A percentile compares a stretch with the other conserved stretches of the same genome.
phyloP scores from a whole-genome alignment of 2,113 vertebrate species.

The Dendrocopos noguchii region DNA sequence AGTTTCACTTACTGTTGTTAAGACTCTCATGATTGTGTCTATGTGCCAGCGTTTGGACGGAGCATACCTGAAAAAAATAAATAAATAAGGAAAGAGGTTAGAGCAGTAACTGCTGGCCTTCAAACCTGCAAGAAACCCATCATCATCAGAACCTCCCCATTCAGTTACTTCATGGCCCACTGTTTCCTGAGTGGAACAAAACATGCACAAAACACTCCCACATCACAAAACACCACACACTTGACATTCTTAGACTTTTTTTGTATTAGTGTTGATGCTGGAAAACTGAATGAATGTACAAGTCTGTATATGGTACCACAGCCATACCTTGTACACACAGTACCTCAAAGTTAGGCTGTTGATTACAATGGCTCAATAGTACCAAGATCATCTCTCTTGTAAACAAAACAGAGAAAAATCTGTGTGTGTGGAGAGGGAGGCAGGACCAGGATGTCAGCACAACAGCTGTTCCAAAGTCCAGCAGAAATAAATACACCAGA shows the following conservation, averaged over 20 bases:
- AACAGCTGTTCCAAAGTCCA: not conserved
- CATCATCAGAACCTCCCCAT: not conserved
- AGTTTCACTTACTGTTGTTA: conserved; percentile 89
- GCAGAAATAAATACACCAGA: not conserved
- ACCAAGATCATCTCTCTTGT: not conserved
- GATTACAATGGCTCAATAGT: not conserved
- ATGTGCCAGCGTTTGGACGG: conserved; percentile 99
- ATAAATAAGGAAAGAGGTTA: conserved; percentile 13
- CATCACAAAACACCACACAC: not conserved
- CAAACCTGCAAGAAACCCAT: not conserved
- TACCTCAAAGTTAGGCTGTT: not conserved
- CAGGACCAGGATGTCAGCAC: not conserved
- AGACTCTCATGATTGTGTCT: conserved; percentile 98
- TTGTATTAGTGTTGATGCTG: not conserved
- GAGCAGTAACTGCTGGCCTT: not conserved
- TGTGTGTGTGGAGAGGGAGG: fast-evolving
- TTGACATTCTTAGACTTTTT: not conserved
- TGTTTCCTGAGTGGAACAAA: not conserved
- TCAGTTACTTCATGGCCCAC: not conserved
- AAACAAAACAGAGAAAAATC: not conserved
- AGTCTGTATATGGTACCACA: not conserved
- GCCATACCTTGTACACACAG: not conserved
- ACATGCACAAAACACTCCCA: not conserved
- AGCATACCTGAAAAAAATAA: conserved; percentile 84
- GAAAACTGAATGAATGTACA: not conserved